These are phyloP conservation scores for Pristionchus maxplancki DNA, from an alignment of 2,888 invertebrate genomes.

Conservation along the genomic window DNA sequence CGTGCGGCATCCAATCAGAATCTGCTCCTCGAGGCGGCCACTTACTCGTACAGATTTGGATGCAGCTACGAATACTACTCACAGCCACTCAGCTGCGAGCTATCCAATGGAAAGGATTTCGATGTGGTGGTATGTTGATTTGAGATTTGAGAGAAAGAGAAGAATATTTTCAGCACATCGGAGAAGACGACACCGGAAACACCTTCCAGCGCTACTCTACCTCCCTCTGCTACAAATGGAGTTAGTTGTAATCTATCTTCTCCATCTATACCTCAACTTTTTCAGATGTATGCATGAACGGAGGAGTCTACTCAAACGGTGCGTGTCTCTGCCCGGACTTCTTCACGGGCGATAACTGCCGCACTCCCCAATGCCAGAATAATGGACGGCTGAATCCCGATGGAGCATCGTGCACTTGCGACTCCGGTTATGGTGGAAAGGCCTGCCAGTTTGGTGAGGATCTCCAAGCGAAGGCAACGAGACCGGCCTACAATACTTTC, in stretches of 20 bases:
- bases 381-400: not conserved
- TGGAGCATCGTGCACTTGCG: not conserved
- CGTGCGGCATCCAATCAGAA: not conserved
- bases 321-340: conserved; percentile 42
- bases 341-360: conserved; percentile 28
- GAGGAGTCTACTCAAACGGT: conserved; percentile 37
- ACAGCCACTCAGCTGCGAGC: conserved; percentile 65
- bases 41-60: conserved; percentile 52
- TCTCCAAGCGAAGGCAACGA: not conserved
- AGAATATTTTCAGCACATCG: conserved; percentile 19
- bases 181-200: conserved; percentile 44
- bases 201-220: conserved; percentile 46
- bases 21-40: conserved; percentile 38
- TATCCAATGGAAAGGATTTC: conserved; percentile 36
- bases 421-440: not conserved
- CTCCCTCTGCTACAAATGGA: conserved; percentile 30
- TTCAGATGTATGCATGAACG: conserved; percentile 5
- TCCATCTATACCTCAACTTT: too few species aligned
- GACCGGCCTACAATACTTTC: too few species aligned
- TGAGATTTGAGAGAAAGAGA: too few species aligned
- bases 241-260: not conserved
- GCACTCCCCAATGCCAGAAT: conserved; percentile 33
- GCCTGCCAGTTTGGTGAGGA: conserved; percentile 38
- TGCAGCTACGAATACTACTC: conserved; percentile 69
- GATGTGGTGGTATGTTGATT: not conserved